Evolutionary conservation across 2,113 vertebrate species (phyloP).

Genomic region (Chaetorhynchus papuensis): DNA sequence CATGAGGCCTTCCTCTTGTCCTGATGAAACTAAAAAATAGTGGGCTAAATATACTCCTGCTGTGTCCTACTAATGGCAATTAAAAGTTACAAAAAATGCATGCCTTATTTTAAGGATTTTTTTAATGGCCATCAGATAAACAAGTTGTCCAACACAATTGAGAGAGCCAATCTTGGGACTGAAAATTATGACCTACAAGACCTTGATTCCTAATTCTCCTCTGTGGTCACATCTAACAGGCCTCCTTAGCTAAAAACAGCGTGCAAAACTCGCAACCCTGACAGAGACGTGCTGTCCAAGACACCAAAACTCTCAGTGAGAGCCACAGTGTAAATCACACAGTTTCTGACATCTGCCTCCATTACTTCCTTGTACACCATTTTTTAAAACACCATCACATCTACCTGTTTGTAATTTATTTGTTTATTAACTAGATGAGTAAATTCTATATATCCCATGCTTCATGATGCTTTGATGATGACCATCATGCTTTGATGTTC

Average conservation of each 20-base stretch:
- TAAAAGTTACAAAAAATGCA: neutral
- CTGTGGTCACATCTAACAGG: neutral
- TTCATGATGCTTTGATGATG: too few species aligned
- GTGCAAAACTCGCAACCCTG: fast-evolving
- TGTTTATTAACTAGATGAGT: neutral
- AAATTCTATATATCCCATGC: neutral
- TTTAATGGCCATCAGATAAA: neutral
- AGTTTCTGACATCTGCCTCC: neutral
- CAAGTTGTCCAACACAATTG: neutral
- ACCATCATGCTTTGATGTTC: too few species aligned
- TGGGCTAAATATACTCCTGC: neutral
- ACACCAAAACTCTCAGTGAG: neutral
- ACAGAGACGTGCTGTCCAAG: neutral
- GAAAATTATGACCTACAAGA: neutral
- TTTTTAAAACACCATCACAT: neutral
- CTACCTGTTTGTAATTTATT: neutral
- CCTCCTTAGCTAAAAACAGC: neutral
- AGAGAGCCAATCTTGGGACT: neutral
- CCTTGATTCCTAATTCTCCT: neutral
- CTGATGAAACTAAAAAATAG: neutral
- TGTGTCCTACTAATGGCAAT: neutral
- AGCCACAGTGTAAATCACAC: neutral
- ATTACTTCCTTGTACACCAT: neutral
- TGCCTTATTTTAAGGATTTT: neutral
- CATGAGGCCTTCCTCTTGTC: neutral